These are phyloP conservation scores for Phyllotreta cruciferae DNA, from an alignment of 2,888 invertebrate genomes.

Conservation along the genomic window DNA sequence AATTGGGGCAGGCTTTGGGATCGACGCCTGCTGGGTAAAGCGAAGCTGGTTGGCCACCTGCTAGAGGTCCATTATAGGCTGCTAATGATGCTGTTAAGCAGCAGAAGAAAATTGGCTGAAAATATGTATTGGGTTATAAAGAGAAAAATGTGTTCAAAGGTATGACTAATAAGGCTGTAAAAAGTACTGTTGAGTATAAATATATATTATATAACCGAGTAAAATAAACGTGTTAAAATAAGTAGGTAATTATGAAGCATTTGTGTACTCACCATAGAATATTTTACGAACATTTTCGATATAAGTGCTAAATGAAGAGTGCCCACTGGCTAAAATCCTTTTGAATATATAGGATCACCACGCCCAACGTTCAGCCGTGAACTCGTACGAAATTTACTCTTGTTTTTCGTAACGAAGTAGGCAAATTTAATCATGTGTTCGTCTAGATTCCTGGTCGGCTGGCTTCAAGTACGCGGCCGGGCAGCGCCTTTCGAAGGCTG, in stretches of 20 bases:
- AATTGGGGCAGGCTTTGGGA: conserved; percentile 54
- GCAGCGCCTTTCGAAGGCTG: conserved; percentile 22
- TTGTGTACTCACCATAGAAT: conserved; percentile 52
- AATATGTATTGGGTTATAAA: background rate
- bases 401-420: conserved; percentile 11
- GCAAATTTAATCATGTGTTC: conserved; percentile 7
- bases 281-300: conserved; percentile 60
- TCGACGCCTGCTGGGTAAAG: conserved; percentile 52
- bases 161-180: background rate
- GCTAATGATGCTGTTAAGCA: background rate
- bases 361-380: conserved; percentile 54
- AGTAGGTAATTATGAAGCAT: background rate
- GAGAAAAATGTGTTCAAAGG: background rate
- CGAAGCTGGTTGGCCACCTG: conserved; percentile 51
- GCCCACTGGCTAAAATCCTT: conserved; percentile 52
- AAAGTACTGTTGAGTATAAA: too few species aligned
- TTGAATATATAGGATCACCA: conserved; percentile 56
- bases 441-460: conserved; percentile 9
- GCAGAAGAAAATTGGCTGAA: background rate
- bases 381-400: conserved; percentile 42
- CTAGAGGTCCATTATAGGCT: conserved; percentile 51
- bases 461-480: conserved; percentile 3
- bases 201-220: background rate
- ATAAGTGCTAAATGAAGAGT: conserved; percentile 52
- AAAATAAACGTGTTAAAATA: conserved; percentile 15